Base-by-base conservation (phyloP, 2,113 vertebrate species). In the Miniopterus natalensis region DNA sequence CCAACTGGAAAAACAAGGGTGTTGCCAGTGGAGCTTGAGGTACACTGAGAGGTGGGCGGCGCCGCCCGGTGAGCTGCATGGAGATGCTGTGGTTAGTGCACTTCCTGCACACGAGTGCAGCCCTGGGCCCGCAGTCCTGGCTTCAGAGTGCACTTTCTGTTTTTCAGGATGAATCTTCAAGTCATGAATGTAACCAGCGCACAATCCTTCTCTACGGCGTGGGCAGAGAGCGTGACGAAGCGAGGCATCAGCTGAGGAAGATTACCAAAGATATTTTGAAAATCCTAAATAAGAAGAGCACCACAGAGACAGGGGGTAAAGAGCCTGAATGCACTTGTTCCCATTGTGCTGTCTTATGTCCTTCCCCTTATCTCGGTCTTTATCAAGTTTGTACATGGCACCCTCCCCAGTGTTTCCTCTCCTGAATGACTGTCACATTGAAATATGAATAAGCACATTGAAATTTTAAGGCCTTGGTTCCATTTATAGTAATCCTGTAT, bases 201-300 rank as follows among this genome's bases (percentile, higher is more conserved):
- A 97, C 98, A 77, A 97, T 98, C 89, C 98, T 99, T 57, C 98
- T 98, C 2, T 98, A 98, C 0, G 98, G 98, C 0, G 98, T 98
- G 3, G 98, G 98, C 4, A 98, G 98, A 86, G 98, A 98, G 95
- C 90, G 96, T 3, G 98, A 98, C 0, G 98, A 98, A 78, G 98
- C 97, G 0, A 96, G 98, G 78, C 98, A 98, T 49, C 98, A 99
- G 88, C 88, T 99, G 96, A 98, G 98, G 97, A 98, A 97, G 95
- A 98, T 98, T 78, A 98, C 98, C 97, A 98, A 97, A 97, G 98
- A 98, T 86, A 98, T 98, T 97, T 96, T 98, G 95, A 98, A 97
- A 92, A 98, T 98, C 84, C 98, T 99, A 42, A 99, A 98, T 73
- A 98, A 98, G 98, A 98, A 98, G 95, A 98, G 98, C 66, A 97